Percentiles rank a stretch among this genome's conserved stretches.
Evolutionary conservation across 2,113 vertebrate genomes (phyloP).

Genomic region (Caracal caracal): DNA sequence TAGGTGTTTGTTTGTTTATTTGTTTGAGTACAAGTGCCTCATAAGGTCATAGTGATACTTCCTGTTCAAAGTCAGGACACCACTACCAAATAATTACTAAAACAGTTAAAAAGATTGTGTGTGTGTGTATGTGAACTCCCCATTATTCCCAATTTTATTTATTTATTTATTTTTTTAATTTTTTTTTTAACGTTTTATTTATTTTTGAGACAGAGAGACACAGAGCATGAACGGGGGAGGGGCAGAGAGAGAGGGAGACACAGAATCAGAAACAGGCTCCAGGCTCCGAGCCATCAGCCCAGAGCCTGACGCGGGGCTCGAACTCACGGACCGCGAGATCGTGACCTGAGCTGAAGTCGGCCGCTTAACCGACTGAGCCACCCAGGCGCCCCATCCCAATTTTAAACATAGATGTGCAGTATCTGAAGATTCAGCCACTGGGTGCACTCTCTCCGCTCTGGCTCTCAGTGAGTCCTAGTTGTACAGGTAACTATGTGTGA

Average conservation of each 20-base stretch:
- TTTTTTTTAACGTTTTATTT: too few relatives aligned
- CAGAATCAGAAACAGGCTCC: too few relatives aligned
- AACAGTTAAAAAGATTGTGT: neutral
- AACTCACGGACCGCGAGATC: too few relatives aligned
- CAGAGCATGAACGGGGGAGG: too few relatives aligned
- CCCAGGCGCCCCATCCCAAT: too few relatives aligned
- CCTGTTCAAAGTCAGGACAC: neutral
- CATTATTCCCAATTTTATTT: neutral
- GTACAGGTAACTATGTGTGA: neutral
- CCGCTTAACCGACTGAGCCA: too few relatives aligned
- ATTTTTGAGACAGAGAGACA: too few relatives aligned
- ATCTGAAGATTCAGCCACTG: neutral
- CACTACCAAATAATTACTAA: neutral
- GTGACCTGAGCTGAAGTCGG: too few relatives aligned
- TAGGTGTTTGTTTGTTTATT: neutral
- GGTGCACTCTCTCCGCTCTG: neutral
- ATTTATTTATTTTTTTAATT: too few relatives aligned
- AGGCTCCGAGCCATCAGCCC: too few relatives aligned
- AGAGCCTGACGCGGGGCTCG: too few relatives aligned
- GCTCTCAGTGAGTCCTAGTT: neutral
- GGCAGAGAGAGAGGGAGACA: too few relatives aligned
- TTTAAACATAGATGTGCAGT: neutral
- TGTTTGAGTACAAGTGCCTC: neutral
- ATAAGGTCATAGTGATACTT: neutral
- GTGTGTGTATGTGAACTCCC: neutral